Evolutionary conservation across 2,113 vertebrate genomes (phyloP).

Genomic region (Ranitomeya imitator): DNA sequence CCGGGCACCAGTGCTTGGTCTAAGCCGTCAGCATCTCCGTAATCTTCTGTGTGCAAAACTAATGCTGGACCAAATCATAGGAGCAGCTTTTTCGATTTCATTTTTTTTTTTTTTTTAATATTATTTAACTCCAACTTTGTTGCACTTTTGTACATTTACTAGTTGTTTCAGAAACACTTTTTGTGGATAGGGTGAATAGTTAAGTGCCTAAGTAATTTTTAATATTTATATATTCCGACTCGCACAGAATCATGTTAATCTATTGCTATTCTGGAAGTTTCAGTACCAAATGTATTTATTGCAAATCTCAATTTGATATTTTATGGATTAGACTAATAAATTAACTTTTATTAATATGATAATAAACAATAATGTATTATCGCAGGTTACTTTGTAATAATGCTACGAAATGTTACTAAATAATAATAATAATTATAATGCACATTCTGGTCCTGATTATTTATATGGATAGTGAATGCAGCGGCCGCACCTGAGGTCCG

Average conservation of each 20-base stretch:
- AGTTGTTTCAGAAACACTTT: conserved; percentile 44
- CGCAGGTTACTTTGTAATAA: background rate
- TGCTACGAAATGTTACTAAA: background rate
- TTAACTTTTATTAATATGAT: conserved; percentile 45
- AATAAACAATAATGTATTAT: background rate
- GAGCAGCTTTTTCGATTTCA: conserved; percentile 10
- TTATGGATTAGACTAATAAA: conserved; percentile 40
- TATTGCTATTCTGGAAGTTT: conserved; percentile 18
- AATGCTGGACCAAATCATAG: conserved; percentile 38
- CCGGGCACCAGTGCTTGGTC: conserved; percentile 56
- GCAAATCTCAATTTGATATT: conserved; percentile 37
- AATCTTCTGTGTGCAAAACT: background rate
- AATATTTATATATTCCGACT: conserved; percentile 68
- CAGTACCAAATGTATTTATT: conserved; percentile 50
- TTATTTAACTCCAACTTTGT: conserved; percentile 23
- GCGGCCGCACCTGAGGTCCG: too few species aligned
- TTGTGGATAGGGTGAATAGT: conserved; percentile 54
- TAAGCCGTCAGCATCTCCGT: background rate
- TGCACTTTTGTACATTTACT: conserved; percentile 57
- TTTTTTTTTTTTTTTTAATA: background rate
- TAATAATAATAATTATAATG: background rate
- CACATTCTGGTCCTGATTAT: background rate
- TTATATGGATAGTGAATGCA: background rate
- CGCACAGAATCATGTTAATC: conserved; percentile 47
- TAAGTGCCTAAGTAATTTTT: conserved; percentile 62